These are phyloP conservation scores for Zele albiditarsus DNA, from an alignment of 2,888 invertebrate species.

Conservation along the genomic window DNA sequence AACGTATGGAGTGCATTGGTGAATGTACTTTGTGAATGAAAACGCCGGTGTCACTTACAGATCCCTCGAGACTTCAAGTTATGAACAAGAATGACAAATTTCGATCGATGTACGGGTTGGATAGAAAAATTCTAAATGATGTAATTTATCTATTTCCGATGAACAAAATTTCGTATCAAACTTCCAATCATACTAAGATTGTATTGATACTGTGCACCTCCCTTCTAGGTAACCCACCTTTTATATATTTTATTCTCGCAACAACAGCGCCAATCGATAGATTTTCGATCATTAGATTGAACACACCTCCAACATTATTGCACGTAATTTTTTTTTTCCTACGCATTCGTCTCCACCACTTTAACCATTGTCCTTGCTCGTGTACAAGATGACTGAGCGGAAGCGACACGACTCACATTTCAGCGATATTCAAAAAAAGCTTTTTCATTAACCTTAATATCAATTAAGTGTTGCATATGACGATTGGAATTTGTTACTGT, in stretches of 20 bases:
- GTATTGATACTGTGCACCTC: neutral
- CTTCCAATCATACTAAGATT: neutral
- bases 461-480: neutral
- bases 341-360: neutral
- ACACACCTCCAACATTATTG: neutral
- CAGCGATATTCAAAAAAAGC: neutral
- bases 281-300: neutral
- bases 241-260: constrained; percentile 4
- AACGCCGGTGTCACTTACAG: neutral
- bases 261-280: neutral
- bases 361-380: neutral
- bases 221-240: constrained; percentile 22
- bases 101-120: neutral
- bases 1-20: too few relatives aligned
- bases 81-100: neutral
- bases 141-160: neutral
- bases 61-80: neutral
- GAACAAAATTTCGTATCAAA: neutral
- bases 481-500: neutral
- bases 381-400: neutral
- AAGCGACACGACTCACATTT: neutral
- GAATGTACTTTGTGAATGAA: neutral
- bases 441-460: neutral
- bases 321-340: neutral
- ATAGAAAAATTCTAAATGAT: neutral